Conservation (phyloP, 2,113 vertebrate genomes). For the Pseudorectes ferrugineus region DNA sequence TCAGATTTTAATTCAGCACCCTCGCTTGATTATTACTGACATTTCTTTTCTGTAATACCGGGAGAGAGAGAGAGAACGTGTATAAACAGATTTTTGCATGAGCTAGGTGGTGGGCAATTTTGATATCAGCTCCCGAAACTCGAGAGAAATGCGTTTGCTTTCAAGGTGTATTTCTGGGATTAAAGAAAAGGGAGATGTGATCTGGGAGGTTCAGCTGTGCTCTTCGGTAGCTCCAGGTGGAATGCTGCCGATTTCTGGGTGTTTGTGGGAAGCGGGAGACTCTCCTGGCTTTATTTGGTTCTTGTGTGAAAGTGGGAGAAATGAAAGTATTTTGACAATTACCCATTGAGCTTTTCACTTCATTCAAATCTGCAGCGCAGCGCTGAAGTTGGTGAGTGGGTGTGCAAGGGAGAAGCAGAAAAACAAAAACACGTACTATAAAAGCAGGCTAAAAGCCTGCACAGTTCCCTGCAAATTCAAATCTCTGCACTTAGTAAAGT, state of each 20-base stretch:
- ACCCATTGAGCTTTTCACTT: constrained; percentile 60
- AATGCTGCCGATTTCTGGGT: not conserved
- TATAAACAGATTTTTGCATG: constrained; percentile 44
- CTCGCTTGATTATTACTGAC: constrained; percentile 61
- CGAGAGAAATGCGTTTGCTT: not conserved
- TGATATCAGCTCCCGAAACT: not conserved
- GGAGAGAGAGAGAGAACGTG: not conserved
- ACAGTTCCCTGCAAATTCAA: not conserved
- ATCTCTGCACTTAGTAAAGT: not conserved
- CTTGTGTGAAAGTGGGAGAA: constrained; percentile 21
- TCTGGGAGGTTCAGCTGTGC: not conserved
- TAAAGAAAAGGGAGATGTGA: not conserved
- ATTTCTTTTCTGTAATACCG: constrained; percentile 37
- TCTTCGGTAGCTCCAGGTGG: not conserved
- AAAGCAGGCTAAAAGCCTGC: not conserved
- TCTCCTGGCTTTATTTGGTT: constrained; percentile 27
- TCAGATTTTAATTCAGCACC: constrained; percentile 57
- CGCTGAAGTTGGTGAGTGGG: constrained; percentile 43
- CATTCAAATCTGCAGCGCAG: constrained; percentile 32
- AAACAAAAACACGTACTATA: constrained; percentile 26
- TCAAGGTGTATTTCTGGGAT: constrained; percentile 5
- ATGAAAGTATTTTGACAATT: constrained; percentile 40
- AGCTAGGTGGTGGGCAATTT: constrained; percentile 9
- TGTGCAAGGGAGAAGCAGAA: constrained; percentile 46
- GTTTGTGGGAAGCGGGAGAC: not conserved